These are phyloP conservation scores for Dioctria rufipes DNA, from an alignment of 2,888 invertebrate genomes.

Conservation along the genomic window DNA sequence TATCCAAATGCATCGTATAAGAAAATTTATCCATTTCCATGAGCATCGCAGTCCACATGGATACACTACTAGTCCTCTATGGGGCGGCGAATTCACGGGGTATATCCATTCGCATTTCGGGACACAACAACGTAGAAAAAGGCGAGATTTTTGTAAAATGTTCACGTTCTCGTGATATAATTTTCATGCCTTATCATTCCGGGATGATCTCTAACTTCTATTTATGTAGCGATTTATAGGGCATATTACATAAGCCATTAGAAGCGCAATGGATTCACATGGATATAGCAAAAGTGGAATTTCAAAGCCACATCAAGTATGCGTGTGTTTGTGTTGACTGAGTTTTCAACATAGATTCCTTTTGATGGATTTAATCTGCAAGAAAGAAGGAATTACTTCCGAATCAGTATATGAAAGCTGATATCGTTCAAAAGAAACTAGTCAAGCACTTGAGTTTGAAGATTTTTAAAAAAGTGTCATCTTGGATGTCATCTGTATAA, in stretches of 20 bases:
- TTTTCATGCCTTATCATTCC: slow-evolving; percentile 49
- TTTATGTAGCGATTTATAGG: slow-evolving; percentile 46
- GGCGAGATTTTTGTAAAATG: slow-evolving; percentile 37
- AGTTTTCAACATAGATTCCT: background rate
- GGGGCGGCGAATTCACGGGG: background rate
- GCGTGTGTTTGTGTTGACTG: background rate
- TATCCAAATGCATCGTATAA: slow-evolving; percentile 26
- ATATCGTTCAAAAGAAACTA: too few species aligned
- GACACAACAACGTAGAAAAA: background rate
- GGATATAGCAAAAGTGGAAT: background rate
- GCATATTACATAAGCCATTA: slow-evolving; percentile 47
- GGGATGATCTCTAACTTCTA: slow-evolving; percentile 44
- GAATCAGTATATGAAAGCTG: too few species aligned
- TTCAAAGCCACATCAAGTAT: too few species aligned
- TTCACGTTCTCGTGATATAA: slow-evolving; percentile 44
- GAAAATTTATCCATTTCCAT: slow-evolving; percentile 38
- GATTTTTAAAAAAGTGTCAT: too few species aligned
- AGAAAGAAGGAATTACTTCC: too few species aligned
- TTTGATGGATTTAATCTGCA: too few species aligned
- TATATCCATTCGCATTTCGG: background rate
- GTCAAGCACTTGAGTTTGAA: too few species aligned
- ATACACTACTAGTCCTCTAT: background rate
- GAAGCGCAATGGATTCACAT: slow-evolving; percentile 28
- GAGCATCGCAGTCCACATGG: background rate
- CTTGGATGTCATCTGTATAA: too few species aligned